Base-by-base conservation (phyloP, 2,888 invertebrate species). In the Yponomeuta cagnagella region DNA sequence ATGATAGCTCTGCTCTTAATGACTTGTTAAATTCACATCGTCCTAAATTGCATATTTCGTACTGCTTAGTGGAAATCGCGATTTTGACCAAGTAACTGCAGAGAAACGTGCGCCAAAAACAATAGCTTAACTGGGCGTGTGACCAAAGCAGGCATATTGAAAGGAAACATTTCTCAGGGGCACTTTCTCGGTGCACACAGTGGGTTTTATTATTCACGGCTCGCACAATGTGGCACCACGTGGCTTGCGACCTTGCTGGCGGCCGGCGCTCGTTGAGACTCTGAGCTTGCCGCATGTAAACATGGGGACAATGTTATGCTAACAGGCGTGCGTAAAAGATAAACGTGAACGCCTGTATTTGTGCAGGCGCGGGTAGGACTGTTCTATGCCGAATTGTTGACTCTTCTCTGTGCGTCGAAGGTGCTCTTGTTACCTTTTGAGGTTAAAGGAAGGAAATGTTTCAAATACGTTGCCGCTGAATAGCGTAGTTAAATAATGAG, bases 261-360 rank as follows among this genome's bases (percentile, higher is more conserved):
- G 52, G 48, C n/a, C 68, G 48, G 48, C 37, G 64, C 64, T 23
- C 30, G n/a, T 64, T 23, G 64, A 31, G 64, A 30, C 64, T 64
- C 30, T 30, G 48, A 10, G 48, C 48, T 10, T 43, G 68, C 73
- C 71, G 75, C 73, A 71, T 76, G 75, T 76, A 78, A 77, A 76
- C 77, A 74, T 73, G 30, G 52, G 52, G 52, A 82, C 83, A 80
- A 80, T 80, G 83, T 81, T 79, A 77, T 75, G 76, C 77, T 80
- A 79, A 80, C 79, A 75, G 73, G 77, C 80, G 78, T 80, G 77
- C 80, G 78, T 80, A 77, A 77, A 79, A 80, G 73, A 77, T 77
- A 76, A 76, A 78, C 78, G 68, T 74, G 73, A 72, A 73, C 71
- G 72, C 31, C 52, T 33, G 68, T 68, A 52, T 68, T 48, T 68